Evolutionary conservation across 2,888 invertebrate species (phyloP).

Genomic region (Lasioglossum villosulum): DNA sequence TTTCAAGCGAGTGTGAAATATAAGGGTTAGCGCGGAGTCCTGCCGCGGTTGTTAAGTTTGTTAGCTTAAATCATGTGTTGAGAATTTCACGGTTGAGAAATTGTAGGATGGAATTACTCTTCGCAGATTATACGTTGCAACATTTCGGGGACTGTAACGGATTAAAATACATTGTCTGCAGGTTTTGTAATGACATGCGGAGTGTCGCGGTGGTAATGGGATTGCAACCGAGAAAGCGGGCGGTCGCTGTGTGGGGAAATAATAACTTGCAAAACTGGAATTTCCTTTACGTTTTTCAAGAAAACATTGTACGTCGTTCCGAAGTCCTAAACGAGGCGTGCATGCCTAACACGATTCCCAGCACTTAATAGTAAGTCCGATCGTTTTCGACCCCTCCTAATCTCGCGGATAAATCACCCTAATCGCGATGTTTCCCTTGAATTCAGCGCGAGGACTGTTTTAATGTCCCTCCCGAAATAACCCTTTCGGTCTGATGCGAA

Average conservation of each 20-base stretch:
- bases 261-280: not conserved
- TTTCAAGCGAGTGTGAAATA: not conserved
- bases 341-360: not conserved
- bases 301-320: not conserved
- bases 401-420: not conserved
- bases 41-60: not conserved
- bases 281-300: not conserved
- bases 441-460: not conserved
- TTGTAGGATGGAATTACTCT: not conserved
- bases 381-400: conserved; percentile 7
- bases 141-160: not conserved
- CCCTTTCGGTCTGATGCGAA: not conserved
- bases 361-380: not conserved
- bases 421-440: not conserved
- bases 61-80: conserved; percentile 9
- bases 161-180: not conserved
- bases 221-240: not conserved
- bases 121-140: not conserved
- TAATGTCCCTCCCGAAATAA: not conserved
- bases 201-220: not conserved
- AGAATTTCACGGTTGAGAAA: not conserved
- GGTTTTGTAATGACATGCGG: not conserved
- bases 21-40: not conserved
- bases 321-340: not conserved
- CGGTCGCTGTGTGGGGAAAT: not conserved